A percentile compares a stretch with the other conserved stretches of the same genome.
These are phyloP conservation scores for Prunella himalayana DNA, from an alignment of 2,113 vertebrate genomes.

Conservation along the genomic window DNA sequence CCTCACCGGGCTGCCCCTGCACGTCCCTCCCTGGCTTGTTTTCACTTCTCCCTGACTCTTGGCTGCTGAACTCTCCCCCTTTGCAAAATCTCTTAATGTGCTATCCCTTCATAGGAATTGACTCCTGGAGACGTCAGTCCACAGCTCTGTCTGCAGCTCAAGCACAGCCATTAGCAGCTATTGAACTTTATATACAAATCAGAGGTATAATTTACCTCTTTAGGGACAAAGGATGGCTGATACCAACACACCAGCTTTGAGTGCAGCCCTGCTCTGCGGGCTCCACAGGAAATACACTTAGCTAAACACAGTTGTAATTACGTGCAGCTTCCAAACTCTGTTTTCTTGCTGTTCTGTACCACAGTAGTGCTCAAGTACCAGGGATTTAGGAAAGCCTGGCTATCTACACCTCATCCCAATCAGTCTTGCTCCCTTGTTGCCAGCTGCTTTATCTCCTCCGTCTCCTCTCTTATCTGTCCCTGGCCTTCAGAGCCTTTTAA, in stretches of 20 bases:
- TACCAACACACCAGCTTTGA: background rate
- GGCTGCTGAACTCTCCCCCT: background rate
- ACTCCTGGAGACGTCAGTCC: background rate
- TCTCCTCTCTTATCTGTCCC: background rate
- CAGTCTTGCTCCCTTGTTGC: background rate
- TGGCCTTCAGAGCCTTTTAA: background rate
- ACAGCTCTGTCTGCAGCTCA: background rate
- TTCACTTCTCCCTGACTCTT: background rate
- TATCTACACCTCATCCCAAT: background rate
- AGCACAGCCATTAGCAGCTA: background rate
- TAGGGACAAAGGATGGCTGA: background rate
- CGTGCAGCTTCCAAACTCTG: background rate
- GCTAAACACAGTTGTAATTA: background rate
- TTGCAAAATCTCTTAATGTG: background rate
- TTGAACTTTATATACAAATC: background rate
- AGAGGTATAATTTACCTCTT: background rate
- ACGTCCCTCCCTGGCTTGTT: background rate
- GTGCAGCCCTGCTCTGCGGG: background rate
- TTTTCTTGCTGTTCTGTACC: background rate
- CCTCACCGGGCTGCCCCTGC: background rate
- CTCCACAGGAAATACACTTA: constrained; percentile 19
- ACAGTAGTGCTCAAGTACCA: background rate
- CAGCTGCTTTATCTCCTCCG: background rate
- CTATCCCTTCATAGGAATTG: fast-evolving
- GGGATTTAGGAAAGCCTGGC: background rate